phyloP scores from a whole-genome alignment of 2,888 invertebrate genomes.

The Antheraea assamensis region DNA sequence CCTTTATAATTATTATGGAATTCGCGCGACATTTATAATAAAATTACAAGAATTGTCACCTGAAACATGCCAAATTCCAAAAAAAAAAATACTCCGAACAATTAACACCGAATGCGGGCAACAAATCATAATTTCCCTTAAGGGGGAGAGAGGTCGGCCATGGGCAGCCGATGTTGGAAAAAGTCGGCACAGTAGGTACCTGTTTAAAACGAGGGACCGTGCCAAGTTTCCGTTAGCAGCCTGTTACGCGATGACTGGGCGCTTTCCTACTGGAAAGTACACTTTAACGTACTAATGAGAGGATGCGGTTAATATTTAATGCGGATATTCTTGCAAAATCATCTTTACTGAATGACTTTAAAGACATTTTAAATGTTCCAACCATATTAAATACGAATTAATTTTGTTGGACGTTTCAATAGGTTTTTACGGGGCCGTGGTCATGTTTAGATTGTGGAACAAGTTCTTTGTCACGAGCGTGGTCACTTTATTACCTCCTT shows the following conservation, averaged over 20 bases:
- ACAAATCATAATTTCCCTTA: constrained; percentile 34
- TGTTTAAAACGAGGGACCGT: constrained; percentile 48
- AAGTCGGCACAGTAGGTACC: constrained; percentile 37
- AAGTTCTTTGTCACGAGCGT: too few species aligned
- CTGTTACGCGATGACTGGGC: constrained; percentile 51
- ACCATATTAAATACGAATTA: not conserved
- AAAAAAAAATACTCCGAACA: constrained; percentile 14
- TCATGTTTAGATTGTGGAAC: too few species aligned
- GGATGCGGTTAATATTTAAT: constrained; percentile 45
- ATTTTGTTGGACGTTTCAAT: too few species aligned
- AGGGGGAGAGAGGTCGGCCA: constrained; percentile 33
- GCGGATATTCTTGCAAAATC: not conserved
- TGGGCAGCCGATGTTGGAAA: constrained; percentile 30
- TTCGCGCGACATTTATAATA: not conserved
- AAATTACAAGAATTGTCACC: not conserved
- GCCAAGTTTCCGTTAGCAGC: constrained; percentile 53
- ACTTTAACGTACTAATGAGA: constrained; percentile 41
- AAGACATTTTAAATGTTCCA: not conserved
- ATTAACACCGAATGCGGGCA: constrained; percentile 25
- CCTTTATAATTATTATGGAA: too few species aligned
- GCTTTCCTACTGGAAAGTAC: constrained; percentile 44
- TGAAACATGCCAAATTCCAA: constrained; percentile 18
- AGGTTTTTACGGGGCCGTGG: too few species aligned
- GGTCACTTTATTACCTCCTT: too few species aligned
- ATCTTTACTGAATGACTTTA: not conserved